Evolutionary conservation across 2,797 vertebrate species (phyloP), one percentile per base, ranked within the genome.

Genomic region (Myotis daubentonii): DNA sequence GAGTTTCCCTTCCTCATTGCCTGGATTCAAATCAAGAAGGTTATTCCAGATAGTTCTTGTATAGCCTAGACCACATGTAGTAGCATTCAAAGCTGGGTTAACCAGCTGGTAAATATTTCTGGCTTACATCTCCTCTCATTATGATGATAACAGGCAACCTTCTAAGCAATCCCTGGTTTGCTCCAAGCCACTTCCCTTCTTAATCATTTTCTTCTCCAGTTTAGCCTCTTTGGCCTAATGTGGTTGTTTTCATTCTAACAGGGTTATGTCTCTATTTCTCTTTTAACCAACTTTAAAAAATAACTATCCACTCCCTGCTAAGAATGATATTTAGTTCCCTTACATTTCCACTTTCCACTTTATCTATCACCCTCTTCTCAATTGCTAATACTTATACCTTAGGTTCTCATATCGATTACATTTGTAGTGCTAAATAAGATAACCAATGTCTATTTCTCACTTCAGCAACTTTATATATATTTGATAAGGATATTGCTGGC

Each of bases 201-300:
- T 51, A 65, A 90, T 92, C 71, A 85, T 55, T 57, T 16, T 9
- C 47, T 82, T 9, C 68, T 80, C 70, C 19, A 87, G 62, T 55
- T 84, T 87, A 55, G 41, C 76, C 53, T 87, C 33, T 92, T 89
- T 87, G 16, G 0, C 82, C 79, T 96, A 89, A 15, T 75, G 0
- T 60, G 16, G 23, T 49, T 96, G 82, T 91, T 19, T 95, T 95
- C 79, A 76, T 91, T 80, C 65, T 80, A 57, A 57, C 28, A 80
- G 30, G 22, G 22, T 33, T 89, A 78, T 28, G 55, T 71, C 38
- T 57, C 51, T 55, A 60, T 72, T 36, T 81, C 66, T 47, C 30
- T 89, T 93, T 57, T 55, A 22, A 87, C 75, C 72, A 80, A n/a
- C 19, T 91, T 93, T 76, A 71, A 91, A 65, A 12, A 87, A 10